Percentiles rank a stretch among this genome's conserved stretches.
Evolutionary conservation across 2,797 vertebrate genomes (phyloP).

Genomic region (Yasuhikotakia modesta): DNA sequence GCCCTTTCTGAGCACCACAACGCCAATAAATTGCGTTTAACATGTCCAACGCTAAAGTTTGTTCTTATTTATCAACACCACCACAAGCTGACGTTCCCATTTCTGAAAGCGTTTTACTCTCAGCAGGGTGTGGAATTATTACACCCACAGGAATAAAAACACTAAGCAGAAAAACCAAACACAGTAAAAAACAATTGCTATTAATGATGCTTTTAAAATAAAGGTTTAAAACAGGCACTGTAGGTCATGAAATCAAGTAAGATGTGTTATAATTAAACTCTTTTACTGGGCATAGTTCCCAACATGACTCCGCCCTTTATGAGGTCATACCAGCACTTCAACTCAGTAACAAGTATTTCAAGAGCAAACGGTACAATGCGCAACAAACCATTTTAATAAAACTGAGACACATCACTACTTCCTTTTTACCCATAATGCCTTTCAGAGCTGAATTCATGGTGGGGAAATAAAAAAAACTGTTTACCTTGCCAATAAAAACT

Average conservation of each 20-base stretch:
- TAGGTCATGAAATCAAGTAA: slow-evolving; percentile 30
- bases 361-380: too few relatives aligned
- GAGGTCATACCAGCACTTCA: slow-evolving; percentile 22
- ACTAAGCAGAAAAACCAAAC: background rate
- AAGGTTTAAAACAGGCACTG: slow-evolving; percentile 15
- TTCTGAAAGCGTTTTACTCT: too few relatives aligned
- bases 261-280: slow-evolving; percentile 16
- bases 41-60: too few relatives aligned
- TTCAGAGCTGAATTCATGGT: background rate
- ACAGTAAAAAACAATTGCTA: background rate
- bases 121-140: too few relatives aligned
- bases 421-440: slow-evolving; percentile 7
- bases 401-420: background rate
- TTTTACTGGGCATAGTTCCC: slow-evolving; percentile 20
- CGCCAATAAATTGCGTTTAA: too few relatives aligned
- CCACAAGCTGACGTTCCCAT: too few relatives aligned
- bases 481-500: slow-evolving; percentile 99
- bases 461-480: slow-evolving; percentile 37
- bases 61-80: too few relatives aligned
- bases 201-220: slow-evolving; percentile 2
- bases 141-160: too few relatives aligned
- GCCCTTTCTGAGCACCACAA: too few relatives aligned
- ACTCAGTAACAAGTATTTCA: slow-evolving; percentile 8
- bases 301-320: slow-evolving; percentile 4
- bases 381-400: background rate